Conservation (phyloP, 1,140 invertebrate species). For the Venturia canescens region DNA sequence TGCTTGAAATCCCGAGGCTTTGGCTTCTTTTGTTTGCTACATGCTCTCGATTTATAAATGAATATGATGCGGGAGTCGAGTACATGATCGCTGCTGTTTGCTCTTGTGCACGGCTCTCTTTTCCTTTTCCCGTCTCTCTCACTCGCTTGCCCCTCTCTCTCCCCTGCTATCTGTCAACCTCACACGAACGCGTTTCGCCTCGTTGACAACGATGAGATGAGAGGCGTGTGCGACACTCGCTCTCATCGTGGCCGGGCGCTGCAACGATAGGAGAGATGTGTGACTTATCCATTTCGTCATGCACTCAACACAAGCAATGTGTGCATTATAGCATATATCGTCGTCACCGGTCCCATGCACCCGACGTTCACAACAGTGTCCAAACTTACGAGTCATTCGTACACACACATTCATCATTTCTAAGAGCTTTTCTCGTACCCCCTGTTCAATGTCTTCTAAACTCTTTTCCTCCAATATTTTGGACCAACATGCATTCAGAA, state of each 20-base stretch:
- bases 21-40: too few relatives aligned
- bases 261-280: background rate
- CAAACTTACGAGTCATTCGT: too few relatives aligned
- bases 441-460: too few relatives aligned
- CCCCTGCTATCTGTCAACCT: background rate
- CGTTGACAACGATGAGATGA: constrained; percentile 10
- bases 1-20: background rate
- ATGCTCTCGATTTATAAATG: too few relatives aligned
- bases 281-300: background rate
- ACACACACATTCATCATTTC: too few relatives aligned
- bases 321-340: too few relatives aligned
- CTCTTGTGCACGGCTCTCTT: background rate
- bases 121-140: background rate
- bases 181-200: constrained; percentile 10
- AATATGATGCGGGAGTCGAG: too few relatives aligned
- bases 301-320: background rate
- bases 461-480: too few relatives aligned
- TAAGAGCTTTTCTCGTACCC: too few relatives aligned
- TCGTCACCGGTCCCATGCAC: too few relatives aligned
- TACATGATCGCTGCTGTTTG: background rate
- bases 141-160: background rate
- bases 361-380: too few relatives aligned
- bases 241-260: background rate
- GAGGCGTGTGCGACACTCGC: background rate
- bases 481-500: too few relatives aligned